Percentiles rank a stretch among this genome's conserved stretches.
phyloP scores from a whole-genome alignment of 2,888 invertebrate genomes.

The Ormyrus pomaceus region DNA sequence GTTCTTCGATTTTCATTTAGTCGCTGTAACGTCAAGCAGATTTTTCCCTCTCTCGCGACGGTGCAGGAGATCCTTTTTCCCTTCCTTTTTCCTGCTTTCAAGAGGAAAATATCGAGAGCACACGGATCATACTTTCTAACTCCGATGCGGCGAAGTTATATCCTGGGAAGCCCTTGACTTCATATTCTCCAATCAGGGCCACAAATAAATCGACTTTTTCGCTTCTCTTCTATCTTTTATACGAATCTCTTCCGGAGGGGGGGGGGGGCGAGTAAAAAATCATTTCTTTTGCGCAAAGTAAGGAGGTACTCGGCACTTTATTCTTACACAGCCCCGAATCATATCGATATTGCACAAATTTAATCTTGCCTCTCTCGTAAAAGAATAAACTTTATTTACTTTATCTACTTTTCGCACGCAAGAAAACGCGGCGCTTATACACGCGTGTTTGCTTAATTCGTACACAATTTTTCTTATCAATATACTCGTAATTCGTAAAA shows the following conservation, averaged over 20 bases:
- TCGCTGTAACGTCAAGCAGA: conserved; percentile 17
- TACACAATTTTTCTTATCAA: too few relatives aligned
- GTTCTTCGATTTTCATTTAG: conserved; percentile 38
- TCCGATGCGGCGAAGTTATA: conserved; percentile 40
- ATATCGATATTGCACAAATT: too few relatives aligned
- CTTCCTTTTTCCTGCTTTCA: conserved; percentile 22
- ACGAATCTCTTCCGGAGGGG: conserved; percentile 7
- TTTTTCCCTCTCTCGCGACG: conserved; percentile 19
- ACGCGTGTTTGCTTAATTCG: too few relatives aligned
- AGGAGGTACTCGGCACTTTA: neutral
- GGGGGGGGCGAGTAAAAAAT: neutral
- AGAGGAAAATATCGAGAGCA: conserved; percentile 53
- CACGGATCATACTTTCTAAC: conserved; percentile 50
- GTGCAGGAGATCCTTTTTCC: conserved; percentile 4
- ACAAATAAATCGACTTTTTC: conserved; percentile 66
- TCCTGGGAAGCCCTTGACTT: conserved; percentile 41
- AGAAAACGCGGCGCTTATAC: too few relatives aligned
- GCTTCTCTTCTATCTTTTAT: conserved; percentile 59
- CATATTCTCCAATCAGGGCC: conserved; percentile 64
- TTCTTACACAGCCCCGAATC: neutral
- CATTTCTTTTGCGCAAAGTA: neutral
- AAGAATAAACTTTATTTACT: too few relatives aligned
- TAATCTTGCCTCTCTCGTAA: too few relatives aligned
- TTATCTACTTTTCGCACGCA: too few relatives aligned
- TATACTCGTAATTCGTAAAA: too few relatives aligned